Conservation (phyloP, 2,113 vertebrate genomes). For the Ibidorhyncha struthersii region DNA sequence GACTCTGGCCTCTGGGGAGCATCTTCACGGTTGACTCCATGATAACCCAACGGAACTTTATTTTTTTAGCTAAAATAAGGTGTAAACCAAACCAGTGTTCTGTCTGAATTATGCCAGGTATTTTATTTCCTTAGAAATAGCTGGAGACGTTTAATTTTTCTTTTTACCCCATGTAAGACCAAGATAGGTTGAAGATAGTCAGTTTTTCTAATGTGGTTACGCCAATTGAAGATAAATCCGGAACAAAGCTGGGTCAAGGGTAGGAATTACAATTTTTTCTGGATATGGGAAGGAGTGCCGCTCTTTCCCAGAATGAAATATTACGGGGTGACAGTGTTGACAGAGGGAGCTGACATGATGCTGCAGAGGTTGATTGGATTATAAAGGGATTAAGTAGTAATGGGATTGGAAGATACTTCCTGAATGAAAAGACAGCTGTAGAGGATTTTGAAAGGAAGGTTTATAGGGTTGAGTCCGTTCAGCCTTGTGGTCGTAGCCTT, state of each 20-base stretch:
- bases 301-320: constrained; percentile 20
- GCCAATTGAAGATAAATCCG: background rate
- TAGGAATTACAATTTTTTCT: background rate
- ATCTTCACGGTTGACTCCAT: background rate
- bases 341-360: constrained; percentile 60
- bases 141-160: background rate
- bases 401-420: constrained; percentile 64
- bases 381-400: constrained; percentile 71
- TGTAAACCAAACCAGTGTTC: background rate
- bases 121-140: background rate
- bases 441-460: constrained; percentile 27
- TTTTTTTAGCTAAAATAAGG: background rate
- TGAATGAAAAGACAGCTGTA: constrained; percentile 53
- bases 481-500: background rate
- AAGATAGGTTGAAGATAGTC: background rate
- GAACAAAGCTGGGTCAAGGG: background rate
- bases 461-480: constrained; percentile 20
- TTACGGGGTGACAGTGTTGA: constrained; percentile 34
- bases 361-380: constrained; percentile 71
- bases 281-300: background rate
- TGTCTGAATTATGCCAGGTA: no score
- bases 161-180: background rate
- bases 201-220: background rate
- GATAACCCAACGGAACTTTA: background rate
- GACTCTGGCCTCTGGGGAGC: background rate